Conservation (phyloP, 37 sponge, comb jelly and placozoan genomes). For the Ianthella basta region DNA sequence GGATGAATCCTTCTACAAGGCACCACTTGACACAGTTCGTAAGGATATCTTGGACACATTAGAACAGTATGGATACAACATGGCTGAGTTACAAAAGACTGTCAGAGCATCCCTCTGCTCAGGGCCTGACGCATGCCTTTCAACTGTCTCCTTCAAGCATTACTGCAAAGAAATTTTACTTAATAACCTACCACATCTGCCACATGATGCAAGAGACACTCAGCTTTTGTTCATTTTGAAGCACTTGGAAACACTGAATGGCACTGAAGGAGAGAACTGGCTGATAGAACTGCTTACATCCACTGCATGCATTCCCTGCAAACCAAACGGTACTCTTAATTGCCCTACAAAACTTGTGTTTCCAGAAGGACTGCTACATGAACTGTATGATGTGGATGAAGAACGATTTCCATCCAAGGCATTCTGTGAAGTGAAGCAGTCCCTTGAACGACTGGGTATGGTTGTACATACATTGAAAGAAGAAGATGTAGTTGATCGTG, state of each 20-base stretch:
- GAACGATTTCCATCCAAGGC: conserved; percentile 54
- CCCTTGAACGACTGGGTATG: conserved; percentile 44
- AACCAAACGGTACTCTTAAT: conserved; percentile 1
- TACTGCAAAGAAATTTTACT: conserved; percentile 31
- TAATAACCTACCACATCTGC: conserved; percentile 19
- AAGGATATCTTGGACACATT: conserved; percentile 27
- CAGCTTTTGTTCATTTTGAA: conserved; percentile 40
- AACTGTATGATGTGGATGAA: conserved; percentile 44
- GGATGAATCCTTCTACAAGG: conserved; percentile 4
- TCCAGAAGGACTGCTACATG: conserved; percentile 5
- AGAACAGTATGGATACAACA: neutral
- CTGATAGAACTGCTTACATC: conserved; percentile 11
- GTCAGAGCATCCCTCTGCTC: neutral
- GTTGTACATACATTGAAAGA: conserved; percentile 17
- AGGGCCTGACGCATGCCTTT: neutral
- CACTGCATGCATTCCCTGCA: conserved; percentile 35
- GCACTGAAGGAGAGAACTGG: conserved; percentile 17
- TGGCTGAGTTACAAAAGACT: conserved; percentile 28
- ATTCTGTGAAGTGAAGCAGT: neutral
- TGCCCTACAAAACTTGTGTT: conserved; percentile 38
- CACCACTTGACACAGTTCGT: neutral
- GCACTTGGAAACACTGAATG: conserved; percentile 3
- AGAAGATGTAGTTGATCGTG: conserved; percentile 49
- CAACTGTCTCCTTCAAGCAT: neutral
- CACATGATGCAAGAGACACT: conserved; percentile 17